These are phyloP conservation scores for Aplysina aerophoba DNA, from an alignment of 37 sponge, comb jelly and placozoan genomes.

Conservation along the genomic window DNA sequence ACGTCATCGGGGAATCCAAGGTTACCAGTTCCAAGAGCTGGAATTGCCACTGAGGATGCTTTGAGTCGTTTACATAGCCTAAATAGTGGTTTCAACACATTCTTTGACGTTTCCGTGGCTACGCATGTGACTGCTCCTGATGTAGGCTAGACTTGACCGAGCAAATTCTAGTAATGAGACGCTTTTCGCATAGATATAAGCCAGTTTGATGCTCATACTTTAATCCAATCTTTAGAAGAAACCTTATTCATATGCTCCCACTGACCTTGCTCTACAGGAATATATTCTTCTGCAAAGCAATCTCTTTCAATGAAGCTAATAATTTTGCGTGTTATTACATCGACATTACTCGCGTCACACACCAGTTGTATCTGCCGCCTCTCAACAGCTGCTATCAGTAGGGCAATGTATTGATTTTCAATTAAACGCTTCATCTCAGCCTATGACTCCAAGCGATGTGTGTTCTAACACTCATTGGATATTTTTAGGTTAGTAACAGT, in stretches of 20 bases:
- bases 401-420: background rate
- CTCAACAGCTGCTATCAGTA: background rate
- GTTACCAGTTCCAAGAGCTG: conserved; percentile 14
- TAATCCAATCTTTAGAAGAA: background rate
- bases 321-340: background rate
- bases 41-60: background rate
- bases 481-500: background rate
- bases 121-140: too few species aligned
- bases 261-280: background rate
- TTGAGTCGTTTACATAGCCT: background rate
- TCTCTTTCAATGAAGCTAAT: background rate
- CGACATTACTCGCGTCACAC: background rate
- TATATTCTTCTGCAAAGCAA: background rate
- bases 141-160: too few species aligned
- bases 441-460: background rate
- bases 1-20: conserved; percentile 5
- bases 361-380: background rate
- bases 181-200: too few species aligned
- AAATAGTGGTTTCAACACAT: background rate
- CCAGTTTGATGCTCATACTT: too few species aligned
- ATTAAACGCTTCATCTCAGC: background rate
- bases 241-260: background rate
- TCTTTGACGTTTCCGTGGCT: too few species aligned
- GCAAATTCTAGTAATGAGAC: too few species aligned
- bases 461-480: background rate